These are phyloP conservation scores for Chiridota heheva DNA, from an alignment of 35 echinoderm and acorn worm genomes.

Conservation along the genomic window DNA sequence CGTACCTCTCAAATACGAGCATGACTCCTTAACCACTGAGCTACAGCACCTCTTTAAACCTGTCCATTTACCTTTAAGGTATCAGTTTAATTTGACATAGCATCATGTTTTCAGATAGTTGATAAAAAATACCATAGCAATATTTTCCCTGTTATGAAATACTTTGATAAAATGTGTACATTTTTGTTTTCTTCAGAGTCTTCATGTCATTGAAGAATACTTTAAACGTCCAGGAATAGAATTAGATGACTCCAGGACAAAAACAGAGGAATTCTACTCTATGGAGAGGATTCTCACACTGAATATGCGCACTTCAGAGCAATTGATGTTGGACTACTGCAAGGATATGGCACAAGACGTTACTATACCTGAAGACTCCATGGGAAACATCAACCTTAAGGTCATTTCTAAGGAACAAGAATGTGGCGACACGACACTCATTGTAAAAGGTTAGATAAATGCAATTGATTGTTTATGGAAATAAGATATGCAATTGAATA, in stretches of 20 bases:
- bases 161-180: not conserved
- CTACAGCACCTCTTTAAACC: too few relatives aligned
- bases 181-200: conserved; percentile 55
- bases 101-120: too few relatives aligned
- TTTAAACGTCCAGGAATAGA: conserved; percentile 77
- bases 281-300: conserved; percentile 52
- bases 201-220: conserved; percentile 76
- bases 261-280: conserved; percentile 53
- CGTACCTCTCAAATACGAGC: too few relatives aligned
- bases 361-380: conserved; percentile 53
- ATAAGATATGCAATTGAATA: not conserved
- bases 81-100: too few relatives aligned
- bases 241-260: conserved; percentile 39
- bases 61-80: too few relatives aligned
- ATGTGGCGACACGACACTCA: conserved; percentile 32
- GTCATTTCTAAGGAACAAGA: conserved; percentile 47
- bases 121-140: too few relatives aligned
- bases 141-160: too few relatives aligned
- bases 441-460: conserved; percentile 73
- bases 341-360: conserved; percentile 58
- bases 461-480: not conserved
- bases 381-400: conserved; percentile 81
- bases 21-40: too few relatives aligned
- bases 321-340: conserved; percentile 81
- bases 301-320: conserved; percentile 57